phyloP scores from a whole-genome alignment of 2,113 vertebrate genomes.

The Gambusia affinis region DNA sequence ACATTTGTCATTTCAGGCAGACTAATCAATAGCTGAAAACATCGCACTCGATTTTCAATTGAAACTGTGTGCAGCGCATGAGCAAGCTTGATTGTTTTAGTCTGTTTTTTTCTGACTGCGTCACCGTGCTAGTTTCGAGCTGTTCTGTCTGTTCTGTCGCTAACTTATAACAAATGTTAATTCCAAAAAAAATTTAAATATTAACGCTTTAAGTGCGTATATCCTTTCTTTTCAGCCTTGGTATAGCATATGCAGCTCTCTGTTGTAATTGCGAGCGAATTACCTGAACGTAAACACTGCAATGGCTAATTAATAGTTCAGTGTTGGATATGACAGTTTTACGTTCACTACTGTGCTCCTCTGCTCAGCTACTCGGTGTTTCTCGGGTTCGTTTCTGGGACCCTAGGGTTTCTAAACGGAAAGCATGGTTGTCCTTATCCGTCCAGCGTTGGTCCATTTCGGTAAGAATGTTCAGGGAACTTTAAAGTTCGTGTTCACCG shows the following conservation, averaged over 20 bases:
- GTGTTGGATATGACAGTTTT: slow-evolving; percentile 2
- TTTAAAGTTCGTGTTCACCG: slow-evolving; percentile 13
- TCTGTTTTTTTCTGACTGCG: slow-evolving; percentile 45
- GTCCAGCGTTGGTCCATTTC: slow-evolving; percentile 27
- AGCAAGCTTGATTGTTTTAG: slow-evolving; percentile 62
- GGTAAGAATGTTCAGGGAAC: slow-evolving; percentile 56
- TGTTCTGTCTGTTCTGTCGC: too few species aligned
- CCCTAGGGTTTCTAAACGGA: background rate
- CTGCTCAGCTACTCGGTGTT: background rate
- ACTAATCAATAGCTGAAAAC: slow-evolving; percentile 41
- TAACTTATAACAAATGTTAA: background rate
- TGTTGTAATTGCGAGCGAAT: background rate
- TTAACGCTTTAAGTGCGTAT: background rate
- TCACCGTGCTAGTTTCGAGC: slow-evolving; percentile 34
- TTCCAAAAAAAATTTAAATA: background rate
- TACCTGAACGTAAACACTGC: background rate
- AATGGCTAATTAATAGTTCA: background rate
- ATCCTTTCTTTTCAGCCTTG: background rate
- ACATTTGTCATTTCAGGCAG: slow-evolving; percentile 53
- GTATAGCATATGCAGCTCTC: background rate
- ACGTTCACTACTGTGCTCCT: background rate
- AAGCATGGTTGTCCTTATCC: background rate
- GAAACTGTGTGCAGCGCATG: accelerated
- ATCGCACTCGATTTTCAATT: background rate
- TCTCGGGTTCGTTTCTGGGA: background rate